Evolutionary conservation across 1,140 invertebrate genomes (phyloP), one percentile per base, ranked within the genome.

Genomic region (Phymastichus coffea): DNA sequence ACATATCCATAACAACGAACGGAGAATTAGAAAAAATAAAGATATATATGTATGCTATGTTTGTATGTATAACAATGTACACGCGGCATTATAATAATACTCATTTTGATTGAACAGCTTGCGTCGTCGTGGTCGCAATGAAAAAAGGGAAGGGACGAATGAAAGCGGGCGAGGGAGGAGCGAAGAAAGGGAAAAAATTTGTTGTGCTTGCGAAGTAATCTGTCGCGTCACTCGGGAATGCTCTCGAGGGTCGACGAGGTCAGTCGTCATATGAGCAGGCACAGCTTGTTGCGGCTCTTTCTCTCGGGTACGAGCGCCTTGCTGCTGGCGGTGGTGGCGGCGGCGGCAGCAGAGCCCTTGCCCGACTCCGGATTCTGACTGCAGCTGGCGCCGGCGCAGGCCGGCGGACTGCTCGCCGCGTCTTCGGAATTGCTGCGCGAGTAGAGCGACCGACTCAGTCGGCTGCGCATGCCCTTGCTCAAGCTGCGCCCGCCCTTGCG

Each of bases 401-500:
- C n/a, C n/a, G n/a, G n/a, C 25, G 20, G n/a, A n/a, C 26, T 47
- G 19, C 15, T 17, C 49, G 49, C 12, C 20, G 72, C 65, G 44
- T 79, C 79, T 30, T 80, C 78, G 1, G 75, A 77, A 53, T 76
- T 80, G 68, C 77, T 77, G 47, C 78, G 74, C 3, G 78, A 77
- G 72, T 84, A 84, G 38, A 85, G 73, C 7, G 83, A 84, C 64
- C 81, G 81, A 71, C 75, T 80, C 26, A 80, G 48, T 14, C 77
- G 63, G 46, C 71, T 69, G 48, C 71, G 70, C 14, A 79, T 70
- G 0, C 73, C 73, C 60, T 79, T 80, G 35, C 78, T 78, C 0
- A 81, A 55, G 3, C 74, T 80, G 26, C 82, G 80, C 6, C 82
- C 69, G 7, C 75, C 79, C 59, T 84, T 80, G 30, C 82, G 73